Evolutionary conservation across 2,888 invertebrate species (phyloP).

Genomic region (Synergus japonicus): DNA sequence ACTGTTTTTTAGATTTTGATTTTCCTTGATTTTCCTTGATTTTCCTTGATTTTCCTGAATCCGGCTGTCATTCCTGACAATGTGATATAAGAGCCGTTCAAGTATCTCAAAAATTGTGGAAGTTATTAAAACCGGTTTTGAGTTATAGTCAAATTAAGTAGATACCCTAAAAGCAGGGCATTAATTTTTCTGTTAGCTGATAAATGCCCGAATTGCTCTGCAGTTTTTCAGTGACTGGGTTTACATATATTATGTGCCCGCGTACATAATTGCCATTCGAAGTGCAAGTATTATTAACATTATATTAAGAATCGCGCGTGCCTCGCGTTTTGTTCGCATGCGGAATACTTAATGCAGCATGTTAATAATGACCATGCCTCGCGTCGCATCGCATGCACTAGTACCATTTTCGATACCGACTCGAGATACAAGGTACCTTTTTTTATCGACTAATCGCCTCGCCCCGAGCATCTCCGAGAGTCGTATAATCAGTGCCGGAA

Average conservation of each 20-base stretch:
- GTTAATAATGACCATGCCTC: constrained; percentile 57
- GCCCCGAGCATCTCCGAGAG: constrained; percentile 58
- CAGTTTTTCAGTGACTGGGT: constrained; percentile 11
- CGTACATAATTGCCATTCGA: constrained; percentile 33
- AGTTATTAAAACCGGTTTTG: too few species aligned
- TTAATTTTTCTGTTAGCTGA: constrained; percentile 33
- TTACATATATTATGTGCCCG: constrained; percentile 11
- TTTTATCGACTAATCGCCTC: constrained; percentile 71
- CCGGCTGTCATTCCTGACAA: too few species aligned
- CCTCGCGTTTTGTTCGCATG: constrained; percentile 56
- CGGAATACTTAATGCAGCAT: constrained; percentile 68
- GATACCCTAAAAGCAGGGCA: too few species aligned
- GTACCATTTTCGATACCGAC: constrained; percentile 63
- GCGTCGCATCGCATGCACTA: constrained; percentile 63
- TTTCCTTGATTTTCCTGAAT: too few species aligned
- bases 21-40: too few species aligned
- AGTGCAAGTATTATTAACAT: constrained; percentile 36
- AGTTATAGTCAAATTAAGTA: too few species aligned
- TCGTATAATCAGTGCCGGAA: constrained; percentile 50
- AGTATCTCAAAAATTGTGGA: too few species aligned
- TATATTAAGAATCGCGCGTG: constrained; percentile 40
- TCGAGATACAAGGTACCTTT: constrained; percentile 63
- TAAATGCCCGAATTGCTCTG: constrained; percentile 4
- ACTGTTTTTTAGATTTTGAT: too few species aligned
- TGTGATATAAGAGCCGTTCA: too few species aligned